phyloP scores from a whole-genome alignment of 2,113 vertebrate species.

The Sialia sialis region DNA sequence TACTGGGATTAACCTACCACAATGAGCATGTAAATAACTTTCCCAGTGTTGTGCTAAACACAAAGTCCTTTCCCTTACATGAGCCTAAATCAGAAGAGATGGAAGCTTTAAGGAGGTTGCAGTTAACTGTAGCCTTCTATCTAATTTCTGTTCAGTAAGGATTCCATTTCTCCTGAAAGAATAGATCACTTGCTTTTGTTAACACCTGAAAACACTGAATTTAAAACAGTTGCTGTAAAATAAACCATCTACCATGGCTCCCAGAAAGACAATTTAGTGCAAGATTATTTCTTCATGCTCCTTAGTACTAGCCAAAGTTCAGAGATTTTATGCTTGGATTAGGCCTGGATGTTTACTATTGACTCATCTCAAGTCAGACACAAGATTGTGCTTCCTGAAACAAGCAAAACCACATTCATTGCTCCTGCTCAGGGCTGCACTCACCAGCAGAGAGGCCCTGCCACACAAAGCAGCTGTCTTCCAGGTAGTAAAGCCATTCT shows the following conservation, averaged over 20 bases:
- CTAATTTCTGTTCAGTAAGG: not conserved
- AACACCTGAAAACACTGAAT: not conserved
- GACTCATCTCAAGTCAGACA: not conserved
- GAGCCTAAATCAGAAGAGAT: not conserved
- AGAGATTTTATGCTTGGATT: not conserved
- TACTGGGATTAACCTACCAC: not conserved
- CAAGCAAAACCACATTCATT: accelerated
- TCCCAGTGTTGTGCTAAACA: not conserved
- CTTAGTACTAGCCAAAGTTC: not conserved
- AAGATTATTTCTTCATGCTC: not conserved
- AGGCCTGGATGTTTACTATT: not conserved
- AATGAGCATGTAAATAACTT: not conserved
- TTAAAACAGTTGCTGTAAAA: not conserved
- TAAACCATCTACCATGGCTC: not conserved
- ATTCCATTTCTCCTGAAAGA: not conserved
- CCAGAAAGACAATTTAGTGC: not conserved
- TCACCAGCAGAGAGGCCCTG: not conserved
- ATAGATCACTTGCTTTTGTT: not conserved
- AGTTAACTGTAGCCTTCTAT: not conserved
- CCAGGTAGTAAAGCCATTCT: not conserved
- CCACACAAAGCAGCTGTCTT: not conserved
- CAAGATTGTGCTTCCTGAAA: not conserved
- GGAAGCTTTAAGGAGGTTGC: not conserved
- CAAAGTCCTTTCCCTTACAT: not conserved
- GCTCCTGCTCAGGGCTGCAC: not conserved